Evolutionary conservation across 2,888 invertebrate species (phyloP), one percentile per base, ranked within the genome.

Genomic region (Lasioglossum vierecki): DNA sequence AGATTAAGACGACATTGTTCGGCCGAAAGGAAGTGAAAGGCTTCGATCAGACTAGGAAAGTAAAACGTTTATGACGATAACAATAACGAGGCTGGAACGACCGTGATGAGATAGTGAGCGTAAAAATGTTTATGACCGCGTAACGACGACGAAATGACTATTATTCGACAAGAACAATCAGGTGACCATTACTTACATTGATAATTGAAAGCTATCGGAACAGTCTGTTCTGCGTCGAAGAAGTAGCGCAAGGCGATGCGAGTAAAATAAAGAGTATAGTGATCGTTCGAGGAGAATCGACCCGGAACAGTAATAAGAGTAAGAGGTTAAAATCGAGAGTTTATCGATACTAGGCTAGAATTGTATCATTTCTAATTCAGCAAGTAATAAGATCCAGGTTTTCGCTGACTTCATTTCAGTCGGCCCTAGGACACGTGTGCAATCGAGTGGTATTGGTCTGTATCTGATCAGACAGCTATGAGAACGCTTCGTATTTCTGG

Each of bases 291-390:
- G 53, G n/a, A n/a, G 53, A 53, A 63, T 63, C 63, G 63, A 63
- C 30, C 63, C 15, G 63, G 63, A 30, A 63, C 63, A 63, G 63
- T 30, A 63, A 30, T 15, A n/a, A 60, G n/a, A 13, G 26, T 15
- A 15, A 13, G 26, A 60, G 0, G 15, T 63, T 63, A 63, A 63
- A 63, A 63, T 63, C 63, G 63, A 26, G 63, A 26, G 63, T 63
- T 63, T 63, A 30, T 63, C 13, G 63, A 15, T 15, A 15, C 30
- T 6, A 15, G 15, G 15, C 6, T 63, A 2, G 30, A 63, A 63
- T 63, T 15, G 63, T 63, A 30, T 63, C 63, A 63, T 63, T 63
- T 63, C 63, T 63, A 63, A 63, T 63, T 30, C 63, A 63, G 30
- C 30, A 6, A 30, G 63, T 63, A 15, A 63, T 63, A 63, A 63